These are phyloP conservation scores for Aurelia sp. DNA, from an alignment of 30 jellyfish, hydroid and myxozoan genomes.

Conservation along the genomic window DNA sequence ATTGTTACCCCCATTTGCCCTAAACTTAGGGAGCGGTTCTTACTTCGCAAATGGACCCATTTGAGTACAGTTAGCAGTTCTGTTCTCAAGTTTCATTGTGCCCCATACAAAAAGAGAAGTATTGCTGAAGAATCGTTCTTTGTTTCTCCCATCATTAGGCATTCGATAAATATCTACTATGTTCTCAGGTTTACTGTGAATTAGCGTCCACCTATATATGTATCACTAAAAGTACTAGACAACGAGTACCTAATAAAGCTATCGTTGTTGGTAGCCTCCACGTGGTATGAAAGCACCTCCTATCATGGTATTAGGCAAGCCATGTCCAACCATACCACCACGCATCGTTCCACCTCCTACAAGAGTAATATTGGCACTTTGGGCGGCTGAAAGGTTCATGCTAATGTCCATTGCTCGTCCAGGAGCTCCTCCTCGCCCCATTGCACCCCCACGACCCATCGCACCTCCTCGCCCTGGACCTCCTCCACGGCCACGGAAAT, in stretches of 20 bases:
- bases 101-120: no score
- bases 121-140: no score
- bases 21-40: no score
- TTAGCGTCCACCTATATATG: no score
- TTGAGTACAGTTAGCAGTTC: no score
- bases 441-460: constrained; percentile 42
- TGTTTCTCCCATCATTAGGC: no score
- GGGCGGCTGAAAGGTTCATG: constrained; percentile 6
- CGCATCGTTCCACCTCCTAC: constrained; percentile 55
- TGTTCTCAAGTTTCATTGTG: no score
- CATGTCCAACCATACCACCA: constrained; percentile 30
- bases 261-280: constrained; percentile 53
- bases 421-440: constrained; percentile 59
- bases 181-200: no score
- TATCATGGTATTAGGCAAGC: constrained; percentile 43
- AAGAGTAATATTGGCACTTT: constrained; percentile 33
- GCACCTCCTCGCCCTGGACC: constrained; percentile 88
- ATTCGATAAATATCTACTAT: no score
- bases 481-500: constrained; percentile 76
- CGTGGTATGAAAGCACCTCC: constrained; percentile 40
- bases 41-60: no score
- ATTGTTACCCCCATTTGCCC: no score
- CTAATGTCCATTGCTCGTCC: constrained; percentile 68
- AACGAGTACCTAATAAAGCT: not conserved
- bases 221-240: not conserved